Evolutionary conservation across 2,888 invertebrate genomes (phyloP).

Genomic region (Sclerodermus sp.): DNA sequence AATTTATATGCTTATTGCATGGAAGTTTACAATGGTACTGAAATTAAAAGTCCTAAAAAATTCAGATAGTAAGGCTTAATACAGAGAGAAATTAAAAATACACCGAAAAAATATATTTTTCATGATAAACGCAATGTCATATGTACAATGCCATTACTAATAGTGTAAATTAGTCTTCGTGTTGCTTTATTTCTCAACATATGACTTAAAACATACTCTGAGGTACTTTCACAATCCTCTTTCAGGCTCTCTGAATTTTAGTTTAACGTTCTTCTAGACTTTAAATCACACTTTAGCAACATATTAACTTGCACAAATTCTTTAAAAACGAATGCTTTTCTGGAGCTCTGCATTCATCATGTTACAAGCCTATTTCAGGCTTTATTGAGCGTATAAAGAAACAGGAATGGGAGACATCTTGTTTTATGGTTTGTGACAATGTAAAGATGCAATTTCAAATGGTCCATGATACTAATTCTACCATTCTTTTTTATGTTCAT

Average conservation of each 20-base stretch:
- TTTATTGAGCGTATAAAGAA: conserved; percentile 25
- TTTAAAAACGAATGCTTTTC: conserved; percentile 19
- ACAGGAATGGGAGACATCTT: conserved; percentile 33
- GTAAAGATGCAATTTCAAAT: conserved; percentile 13
- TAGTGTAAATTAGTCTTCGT: conserved; percentile 41
- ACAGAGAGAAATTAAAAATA: conserved; percentile 34
- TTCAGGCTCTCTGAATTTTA: neutral
- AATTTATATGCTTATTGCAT: conserved; percentile 4
- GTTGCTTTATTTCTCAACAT: conserved; percentile 2
- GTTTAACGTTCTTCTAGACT: neutral
- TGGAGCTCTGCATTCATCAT: conserved; percentile 10
- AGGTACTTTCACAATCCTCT: conserved; percentile 8
- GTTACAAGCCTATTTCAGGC: conserved; percentile 15
- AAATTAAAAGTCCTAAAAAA: conserved; percentile 8
- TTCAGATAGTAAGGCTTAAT: conserved; percentile 10
- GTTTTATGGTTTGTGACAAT: conserved; percentile 25
- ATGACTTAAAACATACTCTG: neutral
- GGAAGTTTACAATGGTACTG: conserved; percentile 21
- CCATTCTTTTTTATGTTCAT: conserved; percentile 99
- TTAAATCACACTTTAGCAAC: conserved; percentile 19
- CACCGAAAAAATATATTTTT: conserved; percentile 39
- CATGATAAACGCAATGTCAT: conserved; percentile 43
- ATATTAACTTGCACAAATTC: conserved; percentile 18
- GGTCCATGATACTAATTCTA: conserved; percentile 56
- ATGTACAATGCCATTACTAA: conserved; percentile 49